Base-by-base conservation (phyloP, 2,797 vertebrate species). In the Dermochelys coriacea region DNA sequence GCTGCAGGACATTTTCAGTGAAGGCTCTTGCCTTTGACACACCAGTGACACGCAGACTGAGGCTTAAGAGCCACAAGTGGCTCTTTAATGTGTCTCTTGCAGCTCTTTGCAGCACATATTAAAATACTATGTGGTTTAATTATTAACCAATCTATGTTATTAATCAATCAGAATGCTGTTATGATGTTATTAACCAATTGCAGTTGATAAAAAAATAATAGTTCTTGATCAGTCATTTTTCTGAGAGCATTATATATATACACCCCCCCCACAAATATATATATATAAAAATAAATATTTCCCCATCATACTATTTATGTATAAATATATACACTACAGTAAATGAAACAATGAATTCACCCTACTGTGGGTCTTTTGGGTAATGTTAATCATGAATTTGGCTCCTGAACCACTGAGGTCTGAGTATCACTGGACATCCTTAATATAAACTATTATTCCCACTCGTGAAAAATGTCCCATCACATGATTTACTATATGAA, bases 1-100 rank as follows among this genome's bases (percentile, higher is more conserved):
- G 29, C 88, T 82, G 85, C 90, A 55, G 37, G 91, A 89, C 82
- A 75, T 94, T 94, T 94, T 85, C 89, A 94, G 68, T 0, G 3
- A 96, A 89, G 64, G 47, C 18, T 21, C 80, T 87, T 87, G 84
- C 91, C 89, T 91, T 92, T 52, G 95, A 52, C n/a, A 80, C 45
- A 85, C 87, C 68, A 41, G 10, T 41, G 37, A 41, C 21, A 6
- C 68, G 41, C 19, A 12, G 68, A 23, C 23, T 37, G n/a, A 23
- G 21, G 5, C 19, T 71, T 68, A 23, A 71, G n/a, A 71, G 21
- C 5, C 10, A 3, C 19, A 71, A 71, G 19, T 71, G n/a, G 5
- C 19, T 41, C 34, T 71, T 23, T 71, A 71, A 19, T 71, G 10
- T 41, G 11, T 37, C 21, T 41, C 10, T 23, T 41, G n/a, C n/a